phyloP scores from a whole-genome alignment of 2,113 vertebrate species.

The Mobula birostris region DNA sequence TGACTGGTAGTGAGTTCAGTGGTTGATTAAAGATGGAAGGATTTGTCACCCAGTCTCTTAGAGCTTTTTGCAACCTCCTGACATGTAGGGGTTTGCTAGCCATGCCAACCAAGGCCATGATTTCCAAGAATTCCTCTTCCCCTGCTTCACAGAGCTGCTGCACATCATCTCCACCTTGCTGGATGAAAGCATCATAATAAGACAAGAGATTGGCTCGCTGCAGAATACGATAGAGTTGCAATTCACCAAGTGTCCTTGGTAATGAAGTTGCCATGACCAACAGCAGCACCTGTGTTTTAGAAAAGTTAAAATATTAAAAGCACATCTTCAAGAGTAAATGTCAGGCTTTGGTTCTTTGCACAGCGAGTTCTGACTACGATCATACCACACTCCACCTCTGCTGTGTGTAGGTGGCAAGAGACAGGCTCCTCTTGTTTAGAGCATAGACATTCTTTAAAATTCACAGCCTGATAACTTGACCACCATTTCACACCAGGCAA shows the following conservation, averaged over 20 bases:
- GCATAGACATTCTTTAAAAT: not conserved
- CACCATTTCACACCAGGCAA: not conserved
- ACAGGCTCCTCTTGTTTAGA: constrained; percentile 51
- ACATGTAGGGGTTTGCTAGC: constrained; percentile 95
- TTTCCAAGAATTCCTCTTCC: constrained; percentile 95
- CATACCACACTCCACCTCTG: constrained; percentile 73
- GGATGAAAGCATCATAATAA: constrained; percentile 97
- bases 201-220: constrained; percentile 91
- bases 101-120: constrained; percentile 97
- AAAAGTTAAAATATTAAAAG: constrained; percentile 32
- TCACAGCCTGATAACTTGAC: not conserved
- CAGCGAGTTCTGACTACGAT: constrained; percentile 55
- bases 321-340: not conserved
- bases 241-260: constrained; percentile 90
- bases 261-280: constrained; percentile 86
- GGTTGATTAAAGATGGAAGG: constrained; percentile 94
- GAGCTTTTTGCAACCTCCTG: constrained; percentile 85
- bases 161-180: constrained; percentile 95
- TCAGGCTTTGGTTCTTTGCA: constrained; percentile 45
- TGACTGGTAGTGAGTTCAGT: constrained; percentile 86
- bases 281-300: constrained; percentile 43
- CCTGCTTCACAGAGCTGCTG: constrained; percentile 97
- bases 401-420: constrained; percentile 60
- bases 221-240: constrained; percentile 92
- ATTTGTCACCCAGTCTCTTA: constrained; percentile 97